A percentile compares a stretch with the other conserved stretches of the same genome.
Evolutionary conservation across 2,797 vertebrate genomes (phyloP).

Genomic region (Hemitrygon akajei): DNA sequence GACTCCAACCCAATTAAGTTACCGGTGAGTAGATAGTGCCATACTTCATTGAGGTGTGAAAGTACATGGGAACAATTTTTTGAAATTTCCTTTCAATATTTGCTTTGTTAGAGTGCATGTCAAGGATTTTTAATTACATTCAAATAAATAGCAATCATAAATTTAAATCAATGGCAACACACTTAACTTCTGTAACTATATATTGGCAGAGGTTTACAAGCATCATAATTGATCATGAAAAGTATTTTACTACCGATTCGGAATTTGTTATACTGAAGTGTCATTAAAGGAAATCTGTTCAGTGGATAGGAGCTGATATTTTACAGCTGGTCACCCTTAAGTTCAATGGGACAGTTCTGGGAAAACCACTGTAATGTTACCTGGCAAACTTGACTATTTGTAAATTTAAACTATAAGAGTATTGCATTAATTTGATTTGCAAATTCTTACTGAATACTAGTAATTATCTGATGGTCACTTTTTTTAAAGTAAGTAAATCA

Average conservation of each 20-base stretch:
- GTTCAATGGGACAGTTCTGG: not conserved
- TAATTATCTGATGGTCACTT: not conserved
- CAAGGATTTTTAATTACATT: not conserved
- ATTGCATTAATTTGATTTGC: not conserved
- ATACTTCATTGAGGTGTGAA: not conserved
- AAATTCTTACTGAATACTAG: not conserved
- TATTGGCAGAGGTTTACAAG: not conserved
- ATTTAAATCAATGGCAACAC: not conserved
- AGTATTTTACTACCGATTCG: not conserved
- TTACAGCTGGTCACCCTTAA: not conserved
- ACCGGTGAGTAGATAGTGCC: slow-evolving; percentile 61
- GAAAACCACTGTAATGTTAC: not conserved
- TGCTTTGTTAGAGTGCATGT: not conserved
- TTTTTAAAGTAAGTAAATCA: not conserved
- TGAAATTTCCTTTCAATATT: not conserved
- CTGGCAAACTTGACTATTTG: not conserved
- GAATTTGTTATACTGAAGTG: not conserved
- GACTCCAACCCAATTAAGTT: slow-evolving; percentile 64
- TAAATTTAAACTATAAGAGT: not conserved
- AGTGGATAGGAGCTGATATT: not conserved
- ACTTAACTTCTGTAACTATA: not conserved
- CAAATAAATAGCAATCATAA: not conserved
- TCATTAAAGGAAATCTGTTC: not conserved
- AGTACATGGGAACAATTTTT: not conserved
- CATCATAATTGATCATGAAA: too few species aligned